Percentiles rank a stretch among this genome's conserved stretches.
Evolutionary conservation across 2,888 invertebrate genomes (phyloP).

Genomic region (Eustalomyia histrio): DNA sequence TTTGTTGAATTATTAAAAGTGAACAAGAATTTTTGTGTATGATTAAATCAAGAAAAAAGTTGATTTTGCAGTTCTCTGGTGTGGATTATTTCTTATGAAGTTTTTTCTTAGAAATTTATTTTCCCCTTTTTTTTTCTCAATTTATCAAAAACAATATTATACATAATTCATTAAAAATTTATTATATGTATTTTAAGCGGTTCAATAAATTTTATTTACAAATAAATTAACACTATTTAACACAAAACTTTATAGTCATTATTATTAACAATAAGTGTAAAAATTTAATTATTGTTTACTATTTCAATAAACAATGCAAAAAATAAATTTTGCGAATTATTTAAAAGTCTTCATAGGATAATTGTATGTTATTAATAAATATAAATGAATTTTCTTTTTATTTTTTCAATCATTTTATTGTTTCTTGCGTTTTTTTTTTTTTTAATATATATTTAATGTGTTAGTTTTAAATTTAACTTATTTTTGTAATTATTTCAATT

Average conservation of each 20-base stretch:
- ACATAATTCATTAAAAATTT: neutral
- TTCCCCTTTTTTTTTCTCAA: too few relatives aligned
- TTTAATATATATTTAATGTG: slow-evolving; percentile 9
- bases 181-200: neutral
- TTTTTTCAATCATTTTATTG: slow-evolving; percentile 1
- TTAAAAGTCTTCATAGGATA: neutral
- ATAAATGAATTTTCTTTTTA: neutral
- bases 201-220: slow-evolving; percentile 36
- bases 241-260: slow-evolving; percentile 37
- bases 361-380: neutral
- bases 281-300: neutral
- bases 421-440: neutral
- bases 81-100: too few relatives aligned
- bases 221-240: slow-evolving; percentile 58
- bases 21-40: too few relatives aligned
- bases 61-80: too few relatives aligned
- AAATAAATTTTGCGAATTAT: neutral
- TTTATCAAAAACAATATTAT: neutral
- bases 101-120: too few relatives aligned
- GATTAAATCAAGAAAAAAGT: too few relatives aligned
- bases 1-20: too few relatives aligned
- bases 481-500: slow-evolving; percentile 44
- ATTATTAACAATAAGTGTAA: slow-evolving; percentile 1
- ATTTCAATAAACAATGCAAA: neutral
- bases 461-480: slow-evolving; percentile 30